Conservation (phyloP, 2,797 vertebrate genomes). For the Melanotaenia nigrans region DNA sequence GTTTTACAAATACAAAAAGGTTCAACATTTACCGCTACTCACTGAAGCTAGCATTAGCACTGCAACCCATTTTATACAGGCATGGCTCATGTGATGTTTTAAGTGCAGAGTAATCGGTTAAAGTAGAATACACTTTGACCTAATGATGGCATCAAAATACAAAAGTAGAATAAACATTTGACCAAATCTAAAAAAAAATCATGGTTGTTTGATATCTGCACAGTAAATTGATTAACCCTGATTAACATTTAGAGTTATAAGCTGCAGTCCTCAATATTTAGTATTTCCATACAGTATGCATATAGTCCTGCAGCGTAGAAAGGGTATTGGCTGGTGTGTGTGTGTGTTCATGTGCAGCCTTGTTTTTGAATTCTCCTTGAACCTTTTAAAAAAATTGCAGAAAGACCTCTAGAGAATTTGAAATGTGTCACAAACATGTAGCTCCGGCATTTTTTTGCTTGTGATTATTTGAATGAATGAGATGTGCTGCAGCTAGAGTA, state of each 20-base stretch:
- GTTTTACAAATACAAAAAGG: not conserved
- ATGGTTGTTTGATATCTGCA: not conserved
- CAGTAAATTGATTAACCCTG: not conserved
- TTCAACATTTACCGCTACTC: not conserved
- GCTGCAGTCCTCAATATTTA: not conserved
- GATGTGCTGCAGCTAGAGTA: constrained; percentile 16
- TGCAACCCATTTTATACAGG: not conserved
- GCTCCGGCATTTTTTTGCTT: not conserved
- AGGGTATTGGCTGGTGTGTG: not conserved
- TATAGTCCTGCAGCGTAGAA: not conserved
- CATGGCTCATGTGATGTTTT: not conserved
- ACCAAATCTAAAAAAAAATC: not conserved
- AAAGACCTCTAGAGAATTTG: constrained; percentile 12
- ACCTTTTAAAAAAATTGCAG: not conserved
- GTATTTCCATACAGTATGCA: not conserved
- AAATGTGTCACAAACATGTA: constrained; percentile 5
- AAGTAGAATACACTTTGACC: not conserved
- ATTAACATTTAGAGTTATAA: not conserved
- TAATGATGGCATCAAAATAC: not conserved
- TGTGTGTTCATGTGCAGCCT: not conserved
- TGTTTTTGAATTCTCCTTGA: constrained; percentile 16
- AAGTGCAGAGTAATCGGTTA: not conserved
- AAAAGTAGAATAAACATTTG: not conserved
- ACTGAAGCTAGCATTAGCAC: not conserved
- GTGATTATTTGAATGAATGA: constrained; percentile 31